These are phyloP conservation scores for Hucho hucho DNA, from an alignment of 2,113 vertebrate species.

Conservation along the genomic window DNA sequence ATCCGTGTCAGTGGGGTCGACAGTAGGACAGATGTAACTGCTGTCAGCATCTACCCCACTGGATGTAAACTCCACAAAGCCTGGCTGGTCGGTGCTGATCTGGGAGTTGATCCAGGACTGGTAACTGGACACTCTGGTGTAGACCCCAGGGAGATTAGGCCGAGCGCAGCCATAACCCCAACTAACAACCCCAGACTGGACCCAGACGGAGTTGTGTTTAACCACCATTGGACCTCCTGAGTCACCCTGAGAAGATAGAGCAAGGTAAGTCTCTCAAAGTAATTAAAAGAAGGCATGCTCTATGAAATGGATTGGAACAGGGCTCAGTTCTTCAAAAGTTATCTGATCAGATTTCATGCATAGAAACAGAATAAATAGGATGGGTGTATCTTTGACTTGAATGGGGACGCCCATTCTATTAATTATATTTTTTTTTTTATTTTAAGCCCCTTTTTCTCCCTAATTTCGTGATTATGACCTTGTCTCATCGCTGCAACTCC, in stretches of 20 bases:
- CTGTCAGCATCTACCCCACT: not conserved
- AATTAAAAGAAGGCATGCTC: no score
- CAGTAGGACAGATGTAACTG: not conserved
- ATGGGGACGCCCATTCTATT: no score
- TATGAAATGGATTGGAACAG: no score
- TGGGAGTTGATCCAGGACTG: slow-evolving; percentile 69
- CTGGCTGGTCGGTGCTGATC: not conserved
- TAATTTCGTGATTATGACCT: no score
- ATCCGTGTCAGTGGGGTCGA: no score
- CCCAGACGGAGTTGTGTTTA: slow-evolving; percentile 69
- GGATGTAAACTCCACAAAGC: slow-evolving; percentile 1
- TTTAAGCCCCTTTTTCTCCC: no score
- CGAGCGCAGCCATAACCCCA: slow-evolving; percentile 78
- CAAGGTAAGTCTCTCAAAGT: not conserved
- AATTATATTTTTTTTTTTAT: no score
- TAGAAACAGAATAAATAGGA: not conserved
- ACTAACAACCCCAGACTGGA: slow-evolving; percentile 78
- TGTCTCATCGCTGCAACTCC: no score
- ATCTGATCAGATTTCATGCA: no score
- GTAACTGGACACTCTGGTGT: slow-evolving; percentile 72
- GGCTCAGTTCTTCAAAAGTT: no score
- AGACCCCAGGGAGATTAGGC: slow-evolving; percentile 79
- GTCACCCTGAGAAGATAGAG: slow-evolving; percentile 71
- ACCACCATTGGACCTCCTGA: slow-evolving; percentile 78
- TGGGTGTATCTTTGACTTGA: no score